Base-by-base conservation (phyloP, 2,113 vertebrate genomes). In the Embiotoca jacksoni region DNA sequence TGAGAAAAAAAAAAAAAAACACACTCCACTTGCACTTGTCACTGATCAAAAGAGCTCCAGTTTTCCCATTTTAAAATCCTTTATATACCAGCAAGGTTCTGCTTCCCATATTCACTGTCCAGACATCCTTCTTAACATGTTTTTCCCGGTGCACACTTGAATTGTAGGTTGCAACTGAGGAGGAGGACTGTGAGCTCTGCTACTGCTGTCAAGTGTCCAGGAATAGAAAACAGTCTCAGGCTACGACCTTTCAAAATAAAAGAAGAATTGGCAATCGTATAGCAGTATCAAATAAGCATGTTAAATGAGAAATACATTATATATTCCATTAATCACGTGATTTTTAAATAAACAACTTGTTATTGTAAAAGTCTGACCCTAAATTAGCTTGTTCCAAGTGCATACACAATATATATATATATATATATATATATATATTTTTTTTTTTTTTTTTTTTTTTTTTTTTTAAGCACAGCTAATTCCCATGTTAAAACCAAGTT, bases 141-240 rank as follows among this genome's bases (percentile, higher is more conserved):
- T 80, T 77, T 84, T 85, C 80, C 75, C 81, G 14, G 80, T 63
- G 87, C 73, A 84, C 81, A 86, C 84, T 92, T 88, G 82, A 89
- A 89, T 78, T 78, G 86, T 54, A 69, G 78, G 69, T 67, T 79
- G 84, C 62, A 75, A 66, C 55, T 85, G 77, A 83, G 81, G 80
- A 81, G 78, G 77, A 82, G 87, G 78, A 83, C 80, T 5, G 62
- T 49, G 74, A 33, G 1, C 71, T n/a, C 30, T 35, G 58, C 76
- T 78, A 33, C 69, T 75, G 62, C 60, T 78, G 86, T 85, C 68
- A 90, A 88, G 63, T 44, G 0, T 10, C 14, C 69, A 32, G 10
- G 0, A 30, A 60, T 1, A n/a, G 0, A 44, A 36, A 37, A 30
- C 16, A 8, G 3, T 14, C 76, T 88, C 65, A 72, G 3, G 36